Evolutionary conservation across 2,888 invertebrate species (phyloP), one percentile per base, ranked within the genome.

Genomic region (Morpho achilles): DNA sequence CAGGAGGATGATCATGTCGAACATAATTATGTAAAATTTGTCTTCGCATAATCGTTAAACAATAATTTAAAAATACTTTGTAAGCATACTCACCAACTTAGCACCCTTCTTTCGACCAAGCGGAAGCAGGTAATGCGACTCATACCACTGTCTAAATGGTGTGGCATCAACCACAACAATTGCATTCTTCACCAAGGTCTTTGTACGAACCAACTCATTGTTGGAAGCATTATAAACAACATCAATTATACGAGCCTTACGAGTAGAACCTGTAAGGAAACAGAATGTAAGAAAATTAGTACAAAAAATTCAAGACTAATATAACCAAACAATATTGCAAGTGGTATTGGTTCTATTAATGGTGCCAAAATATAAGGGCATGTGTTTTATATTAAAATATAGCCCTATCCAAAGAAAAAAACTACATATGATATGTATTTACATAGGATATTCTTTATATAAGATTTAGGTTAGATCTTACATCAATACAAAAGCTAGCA

Each of bases 221-320:
- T 99, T 99, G 70, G 98, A 98, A 51, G 99, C 99, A 90, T 99
- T 99, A 93, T 99, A 99, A 46, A 99, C 98, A 59, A 99, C 99
- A 92, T 99, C 99, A 79, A 99, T 98, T 76, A 99, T 96, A 94
- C 99, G 98, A 60, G 99, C 97, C 89, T 97, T 99, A 68, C 98
- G 95, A 23, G 99, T 96, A 62, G 96, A 93, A 70, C 95, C 96
- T 96, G 77, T n/a, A 83, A 84, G 7, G 10, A 10, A 10, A 9
- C 7, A 43, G 3, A 42, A 32, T 32, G 0, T 5, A 32, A 32
- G 4, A 3, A 32, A 32, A 32, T 32, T 32, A 32, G 5, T 32
- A 32, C 32, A 32, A 32, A 32, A 32, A 32, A 32, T 5, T 32
- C 4, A 32, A 32, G 32, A 32, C 32, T 32, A 32, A 5, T 60